Percentiles rank a stretch among this genome's conserved stretches.
Evolutionary conservation across 1,140 invertebrate genomes (phyloP).

Genomic region (Orius insidiosus): DNA sequence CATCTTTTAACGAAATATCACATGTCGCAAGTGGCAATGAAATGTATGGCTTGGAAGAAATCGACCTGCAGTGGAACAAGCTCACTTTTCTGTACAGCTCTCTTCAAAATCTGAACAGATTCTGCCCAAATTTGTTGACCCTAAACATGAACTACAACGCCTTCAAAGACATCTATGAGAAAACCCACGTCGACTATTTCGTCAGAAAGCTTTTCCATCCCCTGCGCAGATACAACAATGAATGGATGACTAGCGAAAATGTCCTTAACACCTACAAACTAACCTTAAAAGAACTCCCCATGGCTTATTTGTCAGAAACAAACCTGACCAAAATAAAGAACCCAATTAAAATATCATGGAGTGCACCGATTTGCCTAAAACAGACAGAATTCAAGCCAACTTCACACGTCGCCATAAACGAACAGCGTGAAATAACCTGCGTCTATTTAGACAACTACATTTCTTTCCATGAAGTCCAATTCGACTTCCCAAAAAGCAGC

Average conservation of each 20-base stretch:
- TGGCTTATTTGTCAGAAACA: constrained; percentile 6
- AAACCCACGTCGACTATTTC: constrained; percentile 1
- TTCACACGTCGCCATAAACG: background rate
- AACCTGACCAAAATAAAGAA: constrained; percentile 11
- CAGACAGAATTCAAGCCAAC: constrained; percentile 6
- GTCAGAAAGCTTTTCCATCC: background rate
- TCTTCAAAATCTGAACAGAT: constrained; percentile 14
- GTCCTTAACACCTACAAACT: constrained; percentile 12
- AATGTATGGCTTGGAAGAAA: constrained; percentile 9
- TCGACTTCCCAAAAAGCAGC: background rate
- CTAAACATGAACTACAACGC: constrained; percentile 17
- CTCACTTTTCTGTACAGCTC: constrained; percentile 10
- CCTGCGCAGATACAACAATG: background rate
- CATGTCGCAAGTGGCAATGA: constrained; percentile 6
- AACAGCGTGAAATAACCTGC: constrained; percentile 6
- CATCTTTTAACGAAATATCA: constrained; percentile 17
- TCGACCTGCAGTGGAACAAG: constrained; percentile 19
- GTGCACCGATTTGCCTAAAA: background rate
- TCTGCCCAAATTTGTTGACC: constrained; percentile 10
- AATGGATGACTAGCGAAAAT: background rate
- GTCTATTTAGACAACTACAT: background rate
- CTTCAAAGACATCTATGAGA: constrained; percentile 17
- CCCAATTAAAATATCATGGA: background rate
- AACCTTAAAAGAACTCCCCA: constrained; percentile 8
- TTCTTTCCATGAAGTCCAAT: background rate